phyloP scores from a whole-genome alignment of 2,888 invertebrate genomes.

The Bellardia pandia region DNA sequence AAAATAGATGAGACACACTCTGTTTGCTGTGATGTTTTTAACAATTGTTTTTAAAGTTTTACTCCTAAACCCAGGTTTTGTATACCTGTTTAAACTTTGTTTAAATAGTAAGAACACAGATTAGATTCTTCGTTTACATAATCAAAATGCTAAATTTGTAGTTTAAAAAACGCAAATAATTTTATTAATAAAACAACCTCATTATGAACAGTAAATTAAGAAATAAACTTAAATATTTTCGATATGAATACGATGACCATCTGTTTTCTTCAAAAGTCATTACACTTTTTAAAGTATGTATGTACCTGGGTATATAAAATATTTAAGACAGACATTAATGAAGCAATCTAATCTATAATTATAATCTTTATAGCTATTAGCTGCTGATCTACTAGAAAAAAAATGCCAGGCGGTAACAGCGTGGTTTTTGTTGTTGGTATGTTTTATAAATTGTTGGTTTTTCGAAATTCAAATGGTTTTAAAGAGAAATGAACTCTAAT shows the following conservation, averaged over 20 bases:
- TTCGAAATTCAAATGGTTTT: neutral
- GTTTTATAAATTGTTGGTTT: neutral
- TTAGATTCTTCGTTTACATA: no score
- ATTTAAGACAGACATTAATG: neutral
- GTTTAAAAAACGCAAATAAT: neutral
- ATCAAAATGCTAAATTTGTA: no score
- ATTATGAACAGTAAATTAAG: neutral
- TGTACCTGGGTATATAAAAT: neutral
- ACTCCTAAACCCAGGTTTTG: no score
- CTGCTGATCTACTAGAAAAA: neutral
- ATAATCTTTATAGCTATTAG: constrained; percentile 45
- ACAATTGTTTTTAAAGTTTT: no score
- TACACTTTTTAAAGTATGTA: neutral
- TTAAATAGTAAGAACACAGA: no score
- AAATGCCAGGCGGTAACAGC: constrained; percentile 45
- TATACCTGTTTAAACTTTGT: no score
- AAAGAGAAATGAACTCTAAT: neutral
- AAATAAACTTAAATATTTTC: neutral
- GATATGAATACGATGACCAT: neutral
- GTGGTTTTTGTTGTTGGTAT: constrained; percentile 3
- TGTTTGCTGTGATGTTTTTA: no score
- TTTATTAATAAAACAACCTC: neutral
- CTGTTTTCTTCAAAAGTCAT: neutral
- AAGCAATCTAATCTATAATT: constrained; percentile 53
- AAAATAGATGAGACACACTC: no score